Conservation (phyloP, 1,140 invertebrate genomes). For the Arctopsyche grandis region DNA sequence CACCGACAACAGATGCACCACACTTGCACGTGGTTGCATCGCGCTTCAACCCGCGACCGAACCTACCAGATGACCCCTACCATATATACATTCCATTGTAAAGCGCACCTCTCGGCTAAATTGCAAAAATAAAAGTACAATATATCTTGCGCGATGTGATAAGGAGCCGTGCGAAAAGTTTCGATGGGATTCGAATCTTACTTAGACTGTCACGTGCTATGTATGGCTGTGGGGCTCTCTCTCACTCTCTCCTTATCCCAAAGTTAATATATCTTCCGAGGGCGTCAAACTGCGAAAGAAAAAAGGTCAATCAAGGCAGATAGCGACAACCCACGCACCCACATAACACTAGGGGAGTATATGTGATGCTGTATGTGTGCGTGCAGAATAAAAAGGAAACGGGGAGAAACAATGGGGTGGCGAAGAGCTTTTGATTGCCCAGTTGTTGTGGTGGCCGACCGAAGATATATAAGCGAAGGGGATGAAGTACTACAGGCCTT, state of each 20-base stretch:
- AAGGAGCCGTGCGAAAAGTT: neutral
- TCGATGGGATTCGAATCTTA: constrained; percentile 25
- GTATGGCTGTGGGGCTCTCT: neutral
- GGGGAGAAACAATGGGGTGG: constrained; percentile 31
- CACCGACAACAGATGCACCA: constrained; percentile 14
- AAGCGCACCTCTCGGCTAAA: neutral
- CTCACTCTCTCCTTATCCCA: constrained; percentile 36
- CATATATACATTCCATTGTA: neutral
- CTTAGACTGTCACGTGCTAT: constrained; percentile 30
- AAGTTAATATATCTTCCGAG: constrained; percentile 51
- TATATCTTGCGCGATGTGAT: neutral
- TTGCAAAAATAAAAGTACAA: neutral
- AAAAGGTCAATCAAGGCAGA: constrained; percentile 52
- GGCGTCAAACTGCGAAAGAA: constrained; percentile 46
- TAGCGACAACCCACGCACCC: constrained; percentile 48
- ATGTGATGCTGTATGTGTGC: neutral
- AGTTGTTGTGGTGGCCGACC: constrained; percentile 41
- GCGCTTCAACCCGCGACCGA: neutral
- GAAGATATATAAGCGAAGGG: constrained; percentile 22
- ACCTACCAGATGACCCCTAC: neutral
- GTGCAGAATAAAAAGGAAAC: constrained; percentile 11
- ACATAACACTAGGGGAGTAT: constrained; percentile 26
- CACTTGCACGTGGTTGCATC: neutral
- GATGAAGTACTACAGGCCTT: constrained; percentile 7
- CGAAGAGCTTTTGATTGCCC: constrained; percentile 50